Evolutionary conservation across 2,113 vertebrate genomes (phyloP).

Genomic region (Hystrix brachyura): DNA sequence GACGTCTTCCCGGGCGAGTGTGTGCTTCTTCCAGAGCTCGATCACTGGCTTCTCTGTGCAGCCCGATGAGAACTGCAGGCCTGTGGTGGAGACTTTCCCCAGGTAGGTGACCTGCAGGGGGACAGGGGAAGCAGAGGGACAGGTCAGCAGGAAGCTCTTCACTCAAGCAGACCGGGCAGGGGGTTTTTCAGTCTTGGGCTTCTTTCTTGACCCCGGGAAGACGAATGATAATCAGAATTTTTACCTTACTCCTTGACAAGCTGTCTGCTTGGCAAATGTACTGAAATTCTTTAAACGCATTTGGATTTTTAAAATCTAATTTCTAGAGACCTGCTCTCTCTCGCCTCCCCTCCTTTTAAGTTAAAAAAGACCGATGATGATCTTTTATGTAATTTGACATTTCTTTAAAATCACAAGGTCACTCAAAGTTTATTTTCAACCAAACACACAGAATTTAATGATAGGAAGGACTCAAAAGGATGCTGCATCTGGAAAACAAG

Average conservation of each 20-base stretch:
- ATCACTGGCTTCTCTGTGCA: constrained; percentile 98
- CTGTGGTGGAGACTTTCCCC: constrained; percentile 96
- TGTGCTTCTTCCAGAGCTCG: constrained; percentile 94
- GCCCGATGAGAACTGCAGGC: constrained; percentile 96
- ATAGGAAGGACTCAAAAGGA: constrained; percentile 52
- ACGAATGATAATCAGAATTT: background rate
- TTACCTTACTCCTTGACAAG: background rate
- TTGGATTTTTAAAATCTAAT: background rate
- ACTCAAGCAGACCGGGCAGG: too few relatives aligned
- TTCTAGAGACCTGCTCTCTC: background rate
- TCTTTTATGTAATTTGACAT: constrained; percentile 48
- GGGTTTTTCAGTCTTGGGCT: too few relatives aligned
- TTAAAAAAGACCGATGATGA: background rate
- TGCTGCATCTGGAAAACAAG: constrained; percentile 9
- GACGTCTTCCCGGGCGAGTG: constrained; percentile 88
- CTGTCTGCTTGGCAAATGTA: background rate
- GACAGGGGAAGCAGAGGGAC: constrained; percentile 63
- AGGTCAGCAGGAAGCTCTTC: background rate
- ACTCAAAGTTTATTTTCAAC: constrained; percentile 59
- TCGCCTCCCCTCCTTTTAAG: background rate
- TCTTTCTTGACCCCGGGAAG: background rate
- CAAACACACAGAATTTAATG: constrained; percentile 52
- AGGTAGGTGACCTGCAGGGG: constrained; percentile 95
- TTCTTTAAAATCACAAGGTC: constrained; percentile 55
- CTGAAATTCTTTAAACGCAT: background rate